Conservation (phyloP, 2,113 vertebrate species). For the Sprattus sprattus region DNA sequence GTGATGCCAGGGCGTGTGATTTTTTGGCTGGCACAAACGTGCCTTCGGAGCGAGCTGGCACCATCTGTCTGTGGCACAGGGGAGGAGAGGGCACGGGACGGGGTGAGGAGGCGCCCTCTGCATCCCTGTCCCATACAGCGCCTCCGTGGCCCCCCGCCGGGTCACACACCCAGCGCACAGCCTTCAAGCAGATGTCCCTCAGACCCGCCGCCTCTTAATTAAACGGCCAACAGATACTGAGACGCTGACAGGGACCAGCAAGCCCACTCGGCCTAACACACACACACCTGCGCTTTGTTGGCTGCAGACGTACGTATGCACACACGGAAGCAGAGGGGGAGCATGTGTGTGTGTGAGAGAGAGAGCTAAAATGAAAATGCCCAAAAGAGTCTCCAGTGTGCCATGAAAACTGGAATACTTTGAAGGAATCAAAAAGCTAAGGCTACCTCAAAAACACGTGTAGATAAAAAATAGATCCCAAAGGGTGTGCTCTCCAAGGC, state of each 20-base stretch:
- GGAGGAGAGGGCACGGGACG: constrained; percentile 21
- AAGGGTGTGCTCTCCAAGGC: too few relatives aligned
- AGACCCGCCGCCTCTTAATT: constrained; percentile 41
- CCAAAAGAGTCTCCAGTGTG: too few relatives aligned
- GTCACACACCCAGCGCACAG: constrained; percentile 39
- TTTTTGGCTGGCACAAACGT: constrained; percentile 40
- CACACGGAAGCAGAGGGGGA: not conserved
- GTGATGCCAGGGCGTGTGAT: constrained; percentile 46
- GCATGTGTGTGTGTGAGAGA: not conserved
- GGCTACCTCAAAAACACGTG: not conserved
- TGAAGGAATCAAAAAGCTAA: not conserved
- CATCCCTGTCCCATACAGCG: constrained; percentile 24
- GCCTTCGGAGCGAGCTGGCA: constrained; percentile 48
- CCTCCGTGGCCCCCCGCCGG: constrained; percentile 24
- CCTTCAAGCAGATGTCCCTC: constrained; percentile 47
- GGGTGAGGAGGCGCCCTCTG: constrained; percentile 37
- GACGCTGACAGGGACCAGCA: constrained; percentile 17
- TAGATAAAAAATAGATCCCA: too few relatives aligned
- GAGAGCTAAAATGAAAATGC: not conserved
- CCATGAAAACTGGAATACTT: not conserved
- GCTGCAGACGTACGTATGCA: not conserved
- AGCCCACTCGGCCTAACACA: not conserved
- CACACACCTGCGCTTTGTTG: not conserved
- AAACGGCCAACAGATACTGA: constrained; percentile 32
- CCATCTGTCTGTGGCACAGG: constrained; percentile 54